Base-by-base conservation (phyloP, 2,888 invertebrate species). In the Scaptomyza caliginosa region DNA sequence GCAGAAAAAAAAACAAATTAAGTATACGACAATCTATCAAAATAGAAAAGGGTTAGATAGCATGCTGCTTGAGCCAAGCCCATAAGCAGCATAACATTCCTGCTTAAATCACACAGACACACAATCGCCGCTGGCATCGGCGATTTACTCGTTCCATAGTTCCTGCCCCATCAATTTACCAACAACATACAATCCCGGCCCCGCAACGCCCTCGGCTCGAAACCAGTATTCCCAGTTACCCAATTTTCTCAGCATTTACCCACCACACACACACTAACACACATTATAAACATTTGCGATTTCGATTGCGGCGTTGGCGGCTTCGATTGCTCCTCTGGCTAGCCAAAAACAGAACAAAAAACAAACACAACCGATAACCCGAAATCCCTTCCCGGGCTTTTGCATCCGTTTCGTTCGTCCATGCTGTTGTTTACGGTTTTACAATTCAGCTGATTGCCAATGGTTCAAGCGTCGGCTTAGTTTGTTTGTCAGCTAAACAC, bases 361-460 rank as follows among this genome's bases (percentile, higher is more conserved):
- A 36, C 21, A 21, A 0, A 21, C 10, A 21, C 8, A 7, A 16
- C 6, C 26, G 8, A 30, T 13, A 13, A 7, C 26, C 6, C 26
- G 8, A 30, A 17, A 1, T 7, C 2, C 4, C n/a, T 0, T 16
- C 7, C 16, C 23, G 24, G 10, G 24, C 59, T 32, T 42, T 40
- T 66, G 34, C 50, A 50, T 50, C 6, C 0, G 13, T 34, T 34
- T 34, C 8, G 34, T 30, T 72, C 74, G 74, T 78, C 16, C 3
- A 16, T 34, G 32, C 5, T 34, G 34, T 34, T 34, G 73, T 75
- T 84, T 81, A 84, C 76, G 85, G 85, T 73, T 75, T 81, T 75
- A 78, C 82, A 80, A 81, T 84, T 81, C 58, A 67, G 76, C 85
- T 80, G 79, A 84, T 84, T 80, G 85, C 67, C 75, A 62, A 58